Evolutionary conservation across 2,113 vertebrate species (phyloP), one percentile per base, ranked within the genome.

Genomic region (Apistogramma diplotaenia): DNA sequence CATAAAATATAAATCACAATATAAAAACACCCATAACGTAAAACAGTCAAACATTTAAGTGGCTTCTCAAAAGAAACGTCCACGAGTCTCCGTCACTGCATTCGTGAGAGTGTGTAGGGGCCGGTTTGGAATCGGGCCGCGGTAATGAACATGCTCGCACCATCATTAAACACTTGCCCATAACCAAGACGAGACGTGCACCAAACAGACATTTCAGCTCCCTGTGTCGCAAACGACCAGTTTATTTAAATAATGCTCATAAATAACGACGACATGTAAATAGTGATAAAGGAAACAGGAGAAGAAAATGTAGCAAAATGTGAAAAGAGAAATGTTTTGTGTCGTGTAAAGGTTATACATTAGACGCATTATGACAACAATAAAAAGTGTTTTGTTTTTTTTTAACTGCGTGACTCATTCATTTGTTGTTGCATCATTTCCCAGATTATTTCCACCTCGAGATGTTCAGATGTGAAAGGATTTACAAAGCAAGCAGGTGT

Each of bases 231-330:
- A 57, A 37, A 77, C 23, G 51, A 89, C 84, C 84, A 83, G 85
- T 84, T 88, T 53, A 56, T 87, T 87, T 56, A 59, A 60, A 79
- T 67, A 51, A 65, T 73, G 76, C 27, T 65, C 55, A 82, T 60
- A 82, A 82, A 76, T 54, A 37, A 37, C 89, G 91, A 92, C n/a
- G 85, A 94, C 91, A 90, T 95, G 94, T 95, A 95, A 94, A 95
- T 95, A 95, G 83, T 90, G 76, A 87, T 55, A 76, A 86, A 89
- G 37, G 23, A 72, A 81, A 78, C 11, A 0, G 18, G 77, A 65
- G 71, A 57, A 75, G 62, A 84, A 90, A 85, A 79, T 88, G 74
- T 92, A 84, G 67, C 46, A 85, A 93, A 92, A 93, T 86, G 67
- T 90, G 49, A 89, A 91, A 95, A 91, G 74, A 59, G 83, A 91